A percentile compares a stretch with the other conserved stretches of the same genome.
phyloP scores from a whole-genome alignment of 2,888 invertebrate genomes.

The Eulithis prunata region DNA sequence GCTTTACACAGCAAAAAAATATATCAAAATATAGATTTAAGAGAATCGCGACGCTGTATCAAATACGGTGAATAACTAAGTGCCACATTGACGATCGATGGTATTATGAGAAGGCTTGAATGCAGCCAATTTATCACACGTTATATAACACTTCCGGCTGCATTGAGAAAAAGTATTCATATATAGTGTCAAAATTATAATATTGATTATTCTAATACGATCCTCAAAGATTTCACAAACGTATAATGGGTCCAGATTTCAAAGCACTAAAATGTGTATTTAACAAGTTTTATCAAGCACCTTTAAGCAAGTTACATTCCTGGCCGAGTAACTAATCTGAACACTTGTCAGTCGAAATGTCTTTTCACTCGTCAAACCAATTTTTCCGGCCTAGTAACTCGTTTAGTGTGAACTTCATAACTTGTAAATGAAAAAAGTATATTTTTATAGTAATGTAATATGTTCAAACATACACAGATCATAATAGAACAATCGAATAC shows the following conservation, averaged over 20 bases:
- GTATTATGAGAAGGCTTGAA: conserved; percentile 42
- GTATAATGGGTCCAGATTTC: neutral
- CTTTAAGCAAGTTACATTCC: neutral
- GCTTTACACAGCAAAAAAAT: conserved; percentile 37
- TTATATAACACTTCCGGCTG: conserved; percentile 37
- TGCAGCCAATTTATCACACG: conserved; percentile 49
- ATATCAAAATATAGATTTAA: conserved; percentile 79
- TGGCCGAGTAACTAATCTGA: conserved; percentile 1
- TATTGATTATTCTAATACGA: conserved; percentile 20
- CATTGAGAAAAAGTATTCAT: conserved; percentile 36
- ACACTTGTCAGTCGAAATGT: neutral
- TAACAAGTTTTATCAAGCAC: neutral
- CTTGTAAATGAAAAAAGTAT: neutral
- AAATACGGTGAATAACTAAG: conserved; percentile 71
- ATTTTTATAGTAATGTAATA: conserved; percentile 4
- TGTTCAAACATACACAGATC: conserved; percentile 7
- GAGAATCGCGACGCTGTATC: conserved; percentile 75
- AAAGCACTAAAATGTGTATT: neutral
- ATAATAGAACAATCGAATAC: conserved; percentile 13
- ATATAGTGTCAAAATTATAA: conserved; percentile 14
- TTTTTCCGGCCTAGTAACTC: neutral
- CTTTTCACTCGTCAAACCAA: too few relatives aligned
- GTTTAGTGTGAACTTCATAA: conserved; percentile 6
- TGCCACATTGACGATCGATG: conserved; percentile 62
- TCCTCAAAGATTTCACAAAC: neutral